phyloP scores from a whole-genome alignment of 2,113 vertebrate species.

The Lampris incognitus region DNA sequence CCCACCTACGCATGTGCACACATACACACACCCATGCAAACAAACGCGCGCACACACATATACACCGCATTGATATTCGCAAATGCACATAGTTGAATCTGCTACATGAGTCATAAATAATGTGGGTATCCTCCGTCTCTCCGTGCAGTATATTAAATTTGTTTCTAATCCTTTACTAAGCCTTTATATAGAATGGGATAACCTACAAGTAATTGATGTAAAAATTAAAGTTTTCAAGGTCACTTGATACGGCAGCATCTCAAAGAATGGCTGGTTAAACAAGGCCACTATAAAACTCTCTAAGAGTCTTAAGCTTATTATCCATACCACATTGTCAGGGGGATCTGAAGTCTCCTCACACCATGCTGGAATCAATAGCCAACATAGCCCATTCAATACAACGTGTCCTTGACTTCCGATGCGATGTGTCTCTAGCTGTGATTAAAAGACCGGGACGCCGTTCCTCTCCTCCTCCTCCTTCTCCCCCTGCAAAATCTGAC shows the following conservation, averaged over 20 bases:
- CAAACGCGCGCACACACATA: conserved; percentile 17
- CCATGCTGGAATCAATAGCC: background rate
- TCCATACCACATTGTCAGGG: background rate
- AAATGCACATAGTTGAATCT: conserved; percentile 21
- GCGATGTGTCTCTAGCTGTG: no score
- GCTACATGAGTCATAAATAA: no score
- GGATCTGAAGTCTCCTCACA: background rate
- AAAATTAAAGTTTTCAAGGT: background rate
- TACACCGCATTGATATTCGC: conserved; percentile 27
- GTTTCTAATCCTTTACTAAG: conserved; percentile 10
- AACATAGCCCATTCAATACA: background rate
- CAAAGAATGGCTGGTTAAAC: conserved; percentile 14
- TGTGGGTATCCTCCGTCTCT: no score
- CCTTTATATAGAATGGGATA: conserved; percentile 26
- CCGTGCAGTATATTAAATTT: background rate
- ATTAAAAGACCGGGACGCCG: no score
- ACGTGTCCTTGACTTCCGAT: no score
- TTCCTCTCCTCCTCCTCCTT: no score
- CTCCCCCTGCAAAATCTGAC: no score
- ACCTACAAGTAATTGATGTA: background rate
- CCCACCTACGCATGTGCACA: background rate
- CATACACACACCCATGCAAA: conserved; percentile 12
- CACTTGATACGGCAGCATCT: background rate
- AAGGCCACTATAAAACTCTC: conserved; percentile 10
- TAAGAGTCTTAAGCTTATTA: conserved; percentile 32